phyloP scores from a whole-genome alignment of 2,797 vertebrate species.

The Cryptoblepharus egeriae region DNA sequence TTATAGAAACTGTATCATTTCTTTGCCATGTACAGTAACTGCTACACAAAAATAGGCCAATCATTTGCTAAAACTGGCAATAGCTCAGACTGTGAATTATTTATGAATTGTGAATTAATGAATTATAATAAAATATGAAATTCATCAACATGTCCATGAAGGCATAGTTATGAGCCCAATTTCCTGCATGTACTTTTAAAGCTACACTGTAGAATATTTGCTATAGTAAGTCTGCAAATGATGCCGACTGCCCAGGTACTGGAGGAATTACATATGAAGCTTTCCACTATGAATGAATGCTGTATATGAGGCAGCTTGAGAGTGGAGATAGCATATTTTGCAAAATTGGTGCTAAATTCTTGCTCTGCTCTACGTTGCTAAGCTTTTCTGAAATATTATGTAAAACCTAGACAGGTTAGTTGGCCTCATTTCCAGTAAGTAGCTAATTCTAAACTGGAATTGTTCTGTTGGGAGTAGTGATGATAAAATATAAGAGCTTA shows the following conservation, averaged over 20 bases:
- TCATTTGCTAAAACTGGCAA: background rate
- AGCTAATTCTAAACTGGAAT: background rate
- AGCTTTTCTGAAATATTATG: background rate
- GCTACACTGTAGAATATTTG: no score
- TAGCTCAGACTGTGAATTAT: background rate
- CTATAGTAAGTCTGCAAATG: background rate
- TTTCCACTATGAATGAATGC: background rate
- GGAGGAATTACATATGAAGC: no score
- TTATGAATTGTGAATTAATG: no score
- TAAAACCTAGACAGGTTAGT: background rate
- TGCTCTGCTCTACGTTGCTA: background rate
- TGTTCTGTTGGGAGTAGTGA: background rate
- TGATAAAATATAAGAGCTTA: background rate
- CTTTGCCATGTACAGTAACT: background rate
- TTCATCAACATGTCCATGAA: no score
- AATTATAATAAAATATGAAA: rapidly evolving
- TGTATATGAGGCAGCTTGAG: background rate
- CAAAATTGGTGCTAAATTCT: background rate
- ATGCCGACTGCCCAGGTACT: background rate
- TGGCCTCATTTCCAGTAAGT: background rate
- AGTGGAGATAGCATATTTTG: background rate
- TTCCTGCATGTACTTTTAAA: background rate
- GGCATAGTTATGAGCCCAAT: background rate
- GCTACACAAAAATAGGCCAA: background rate
- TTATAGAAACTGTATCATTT: background rate